phyloP scores from a whole-genome alignment of 2,888 invertebrate species.

The Melipona beecheii region DNA sequence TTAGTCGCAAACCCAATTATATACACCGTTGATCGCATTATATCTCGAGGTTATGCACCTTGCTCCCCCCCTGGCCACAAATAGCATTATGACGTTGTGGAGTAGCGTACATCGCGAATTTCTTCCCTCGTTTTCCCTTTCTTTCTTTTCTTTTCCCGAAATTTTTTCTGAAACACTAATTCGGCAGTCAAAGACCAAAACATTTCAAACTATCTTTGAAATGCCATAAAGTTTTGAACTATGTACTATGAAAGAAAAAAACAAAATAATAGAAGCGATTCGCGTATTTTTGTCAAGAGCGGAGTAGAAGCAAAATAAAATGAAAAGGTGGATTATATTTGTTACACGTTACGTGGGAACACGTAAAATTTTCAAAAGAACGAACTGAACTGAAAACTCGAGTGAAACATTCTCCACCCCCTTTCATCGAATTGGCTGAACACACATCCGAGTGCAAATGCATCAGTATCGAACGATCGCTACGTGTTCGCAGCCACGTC shows the following conservation, averaged over 20 bases:
- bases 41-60: constrained; percentile 40
- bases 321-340: background rate
- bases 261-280: no score
- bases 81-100: constrained; percentile 31
- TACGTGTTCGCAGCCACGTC: constrained; percentile 17
- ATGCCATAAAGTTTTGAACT: no score
- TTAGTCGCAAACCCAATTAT: constrained; percentile 49
- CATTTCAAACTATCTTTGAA: no score
- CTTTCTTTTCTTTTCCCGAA: background rate
- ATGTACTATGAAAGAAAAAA: no score
- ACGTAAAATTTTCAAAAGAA: background rate
- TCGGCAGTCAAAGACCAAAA: background rate
- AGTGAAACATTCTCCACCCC: background rate
- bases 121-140: background rate
- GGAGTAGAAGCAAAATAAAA: background rate
- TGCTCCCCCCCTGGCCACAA: constrained; percentile 4
- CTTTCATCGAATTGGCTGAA: constrained; percentile 7
- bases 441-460: constrained; percentile 14
- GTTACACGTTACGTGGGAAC: no score
- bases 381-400: background rate
- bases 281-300: background rate
- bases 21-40: constrained; percentile 45
- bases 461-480: background rate
- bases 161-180: background rate
- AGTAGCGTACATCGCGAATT: constrained; percentile 12